A percentile compares a stretch with the other conserved stretches of the same genome.
Evolutionary conservation across 1,140 invertebrate species (phyloP).

Genomic region (Drosophila rhopaloa): DNA sequence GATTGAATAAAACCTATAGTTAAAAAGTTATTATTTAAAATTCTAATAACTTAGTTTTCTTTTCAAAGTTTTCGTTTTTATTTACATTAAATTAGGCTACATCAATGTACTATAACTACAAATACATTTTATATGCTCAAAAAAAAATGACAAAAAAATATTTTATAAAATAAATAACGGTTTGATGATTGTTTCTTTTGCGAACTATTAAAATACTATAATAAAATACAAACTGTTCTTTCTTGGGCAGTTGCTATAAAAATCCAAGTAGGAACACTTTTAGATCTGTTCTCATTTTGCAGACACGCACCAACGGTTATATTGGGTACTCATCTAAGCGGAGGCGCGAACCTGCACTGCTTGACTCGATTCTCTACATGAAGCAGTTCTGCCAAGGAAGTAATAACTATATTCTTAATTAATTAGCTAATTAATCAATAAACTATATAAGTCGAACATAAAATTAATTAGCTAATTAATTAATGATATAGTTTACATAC

Average conservation of each 20-base stretch:
- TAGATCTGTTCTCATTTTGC: background rate
- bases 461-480: slow-evolving; percentile 3
- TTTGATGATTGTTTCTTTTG: slow-evolving; percentile 21
- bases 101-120: slow-evolving; percentile 32
- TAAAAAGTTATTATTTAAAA: background rate
- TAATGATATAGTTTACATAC: background rate
- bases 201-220: slow-evolving; percentile 59
- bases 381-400: background rate
- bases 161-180: slow-evolving; percentile 42
- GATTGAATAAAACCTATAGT: too few species aligned
- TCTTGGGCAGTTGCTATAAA: slow-evolving; percentile 8
- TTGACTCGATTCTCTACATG: background rate
- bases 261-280: background rate
- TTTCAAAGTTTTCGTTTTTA: slow-evolving; percentile 3
- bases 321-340: background rate
- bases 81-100: slow-evolving; percentile 39
- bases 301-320: background rate
- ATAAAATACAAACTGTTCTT: slow-evolving; percentile 61
- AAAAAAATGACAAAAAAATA: slow-evolving; percentile 27
- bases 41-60: background rate
- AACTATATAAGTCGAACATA: background rate
- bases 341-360: background rate
- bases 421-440: slow-evolving; percentile 8
- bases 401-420: background rate
- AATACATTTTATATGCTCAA: slow-evolving; percentile 24